Evolutionary conservation across 2,797 vertebrate species (phyloP), one percentile per base, ranked within the genome.

Genomic region (Anguilla anguilla): DNA sequence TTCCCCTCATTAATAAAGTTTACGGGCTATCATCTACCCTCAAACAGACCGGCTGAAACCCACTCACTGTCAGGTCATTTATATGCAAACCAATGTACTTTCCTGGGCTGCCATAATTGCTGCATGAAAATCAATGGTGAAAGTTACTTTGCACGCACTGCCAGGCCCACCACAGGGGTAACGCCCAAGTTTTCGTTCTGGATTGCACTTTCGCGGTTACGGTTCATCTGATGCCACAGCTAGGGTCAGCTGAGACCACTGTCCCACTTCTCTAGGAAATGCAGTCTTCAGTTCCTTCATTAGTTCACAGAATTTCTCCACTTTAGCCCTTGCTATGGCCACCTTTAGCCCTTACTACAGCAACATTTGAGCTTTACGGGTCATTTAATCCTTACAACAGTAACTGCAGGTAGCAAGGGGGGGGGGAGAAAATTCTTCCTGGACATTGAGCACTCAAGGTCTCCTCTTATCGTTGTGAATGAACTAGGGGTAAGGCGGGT

Each of bases 1-100:
- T 57, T 86, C 79, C 89, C 53, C 57, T 89, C 74, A 88, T 88
- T 86, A 85, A 85, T 53, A 86, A 67, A 67, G 39, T 86, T 81
- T 89, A 19, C 69, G 46, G 74, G 57, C 67, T 67, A 72, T 86
- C 28, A 57, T 61, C 25, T 11, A 35, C 13, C 43, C 11, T 19
- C 35, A 39, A 39, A 22, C 19, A 84, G 86, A 10, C 61, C 72
- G 59, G 28, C 87, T 87, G 61, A 19, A 57, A 19, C 57, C 6
- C 35, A 35, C 49, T 72, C 15, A 2, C 28, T 31, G 49, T 57
- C n/a, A 13, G 82, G 28, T 57, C 43, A 51, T 51, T 57, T 67
- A 74, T 57, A 57, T 43, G 87, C 82, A 84, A 87, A 84, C 19
- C 51, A 43, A 0, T 43, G 83, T 74, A 84, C 82, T 84, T 59